Base-by-base conservation (phyloP, 2,888 invertebrate genomes). In the Athalia rosae region DNA sequence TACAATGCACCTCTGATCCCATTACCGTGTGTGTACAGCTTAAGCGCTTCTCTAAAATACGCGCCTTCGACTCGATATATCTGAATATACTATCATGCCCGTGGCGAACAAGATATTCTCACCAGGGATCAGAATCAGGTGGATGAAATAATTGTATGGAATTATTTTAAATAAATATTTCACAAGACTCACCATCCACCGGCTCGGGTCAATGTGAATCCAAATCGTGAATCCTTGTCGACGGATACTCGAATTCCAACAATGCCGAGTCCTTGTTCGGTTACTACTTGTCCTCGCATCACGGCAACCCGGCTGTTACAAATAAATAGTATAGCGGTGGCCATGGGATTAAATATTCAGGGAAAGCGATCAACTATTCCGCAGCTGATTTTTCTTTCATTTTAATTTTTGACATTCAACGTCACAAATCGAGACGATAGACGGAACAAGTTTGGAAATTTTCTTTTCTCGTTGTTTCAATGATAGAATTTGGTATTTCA, bases 231-330 rank as follows among this genome's bases (percentile, higher is more conserved):
- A 90, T 98, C 97, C 81, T 95, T 93, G 91, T 97, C 97, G 86
- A 99, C 98, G 81, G 97, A 97, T 79, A 99, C 98, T 84, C 99
- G 94, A 89, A 99, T 98, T 88, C 99, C 99, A 89, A 98, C 95
- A 91, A 99, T 95, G 83, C 99, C 98, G 84, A 98, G 94, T 82
- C 98, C 98, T 91, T 98, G 98, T 79, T 96, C 95, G 80, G 97
- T 96, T 84, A 98, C 94, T 88, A 99, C 98, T 92, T 97, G 96
- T 84, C 99, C 99, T 88, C 99, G 94, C 94, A 99, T 98, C 90
- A 99, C 99, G 88, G 99, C 98, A 87, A 98, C 99, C 90, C 99
- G 97, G 92, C 99, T 99, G 94, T 92, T 86, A 88, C 86, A 88
- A 89, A 89, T 69, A 58, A 64, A 74, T 76, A 71, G 74, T 81